Percentiles rank a stretch among this genome's conserved stretches.
These are phyloP conservation scores for Poecilobothrus nobilitatus DNA, from an alignment of 2,888 invertebrate genomes.

Conservation along the genomic window DNA sequence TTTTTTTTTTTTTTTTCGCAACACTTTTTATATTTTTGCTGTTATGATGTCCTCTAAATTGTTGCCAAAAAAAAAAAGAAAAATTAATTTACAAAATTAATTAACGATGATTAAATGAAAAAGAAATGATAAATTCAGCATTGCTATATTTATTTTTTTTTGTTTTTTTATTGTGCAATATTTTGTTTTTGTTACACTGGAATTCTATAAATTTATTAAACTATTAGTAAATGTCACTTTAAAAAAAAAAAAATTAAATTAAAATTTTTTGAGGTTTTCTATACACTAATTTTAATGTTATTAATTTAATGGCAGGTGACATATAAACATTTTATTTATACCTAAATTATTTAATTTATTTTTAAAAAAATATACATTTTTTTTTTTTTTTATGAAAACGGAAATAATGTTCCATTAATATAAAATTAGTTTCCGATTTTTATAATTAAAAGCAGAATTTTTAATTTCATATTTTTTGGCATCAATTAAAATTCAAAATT, in stretches of 20 bases:
- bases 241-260: too few species aligned
- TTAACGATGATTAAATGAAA: neutral
- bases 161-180: too few species aligned
- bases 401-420: neutral
- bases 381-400: neutral
- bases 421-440: neutral
- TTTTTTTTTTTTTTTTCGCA: too few species aligned
- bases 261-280: neutral
- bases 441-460: too few species aligned
- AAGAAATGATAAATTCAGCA: neutral
- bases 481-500: too few species aligned
- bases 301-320: neutral
- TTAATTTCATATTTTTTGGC: too few species aligned
- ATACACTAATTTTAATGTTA: neutral
- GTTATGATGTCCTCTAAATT: too few species aligned
- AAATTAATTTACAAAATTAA: neutral
- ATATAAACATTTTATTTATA: neutral
- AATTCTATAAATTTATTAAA: conserved; percentile 5
- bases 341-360: too few species aligned
- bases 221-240: conserved; percentile 1
- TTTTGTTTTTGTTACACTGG: neutral
- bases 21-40: too few species aligned
- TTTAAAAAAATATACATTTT: too few species aligned
- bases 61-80: too few species aligned
- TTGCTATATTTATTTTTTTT: neutral